A percentile compares a stretch with the other conserved stretches of the same genome.
Conservation (phyloP, 2,113 vertebrate genomes). For the Leptobrachium ailaonicum region DNA sequence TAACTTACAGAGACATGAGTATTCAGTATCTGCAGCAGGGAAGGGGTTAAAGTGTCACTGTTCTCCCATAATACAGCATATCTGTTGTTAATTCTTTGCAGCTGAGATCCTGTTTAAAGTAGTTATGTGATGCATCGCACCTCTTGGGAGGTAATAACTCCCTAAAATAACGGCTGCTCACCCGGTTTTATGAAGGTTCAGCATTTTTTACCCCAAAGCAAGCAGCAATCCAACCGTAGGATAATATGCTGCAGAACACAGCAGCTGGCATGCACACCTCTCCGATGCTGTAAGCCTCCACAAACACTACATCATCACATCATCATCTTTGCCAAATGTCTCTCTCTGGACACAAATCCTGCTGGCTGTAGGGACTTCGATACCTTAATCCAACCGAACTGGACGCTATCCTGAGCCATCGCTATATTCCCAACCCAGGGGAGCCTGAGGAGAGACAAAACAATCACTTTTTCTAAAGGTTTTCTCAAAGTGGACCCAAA, state of each 20-base stretch:
- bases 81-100: constrained; percentile 36
- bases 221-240: not conserved
- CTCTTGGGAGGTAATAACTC: constrained; percentile 38
- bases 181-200: constrained; percentile 13
- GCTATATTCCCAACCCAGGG: no score
- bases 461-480: no score
- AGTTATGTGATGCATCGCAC: constrained; percentile 22
- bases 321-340: not conserved
- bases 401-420: no score
- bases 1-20: no score
- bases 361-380: no score
- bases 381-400: no score
- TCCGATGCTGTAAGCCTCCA: not conserved
- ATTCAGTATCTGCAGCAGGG: not conserved
- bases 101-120: constrained; percentile 38
- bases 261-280: constrained; percentile 12
- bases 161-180: constrained; percentile 33
- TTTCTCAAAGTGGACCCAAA: no score
- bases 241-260: not conserved
- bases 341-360: not conserved
- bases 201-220: constrained; percentile 9
- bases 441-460: no score
- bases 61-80: constrained; percentile 20
- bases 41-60: constrained; percentile 21
- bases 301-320: not conserved